phyloP scores from a whole-genome alignment of 1,140 invertebrate genomes.

The Oscheius sp. region DNA sequence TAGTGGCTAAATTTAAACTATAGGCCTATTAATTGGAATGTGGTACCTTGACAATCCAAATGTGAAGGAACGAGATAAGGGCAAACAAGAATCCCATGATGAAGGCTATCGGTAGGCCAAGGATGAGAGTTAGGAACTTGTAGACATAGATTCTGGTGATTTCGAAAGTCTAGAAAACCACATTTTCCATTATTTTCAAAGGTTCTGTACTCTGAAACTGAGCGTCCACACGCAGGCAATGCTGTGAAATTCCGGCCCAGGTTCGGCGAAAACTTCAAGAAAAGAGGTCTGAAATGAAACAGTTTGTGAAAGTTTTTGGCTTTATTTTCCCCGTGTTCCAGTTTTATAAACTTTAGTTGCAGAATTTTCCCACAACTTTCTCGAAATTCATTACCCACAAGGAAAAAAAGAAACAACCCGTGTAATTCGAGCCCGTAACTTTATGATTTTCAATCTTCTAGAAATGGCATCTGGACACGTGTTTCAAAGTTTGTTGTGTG shows the following conservation, averaged over 20 bases:
- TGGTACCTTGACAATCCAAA: conserved; percentile 13
- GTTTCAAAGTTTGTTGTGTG: too few relatives aligned
- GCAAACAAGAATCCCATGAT: conserved; percentile 18
- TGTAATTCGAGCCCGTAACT: too few relatives aligned
- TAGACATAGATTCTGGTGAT: conserved; percentile 21
- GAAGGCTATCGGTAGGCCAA: conserved; percentile 4
- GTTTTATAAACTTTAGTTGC: too few relatives aligned
- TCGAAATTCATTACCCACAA: too few relatives aligned
- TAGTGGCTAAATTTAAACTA: conserved; percentile 1
- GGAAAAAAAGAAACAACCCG: too few relatives aligned
- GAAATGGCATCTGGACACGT: too few relatives aligned
- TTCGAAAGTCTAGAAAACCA: conserved; percentile 9
- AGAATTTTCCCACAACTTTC: too few relatives aligned
- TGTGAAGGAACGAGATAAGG: conserved; percentile 9
- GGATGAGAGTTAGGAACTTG: conserved; percentile 17
- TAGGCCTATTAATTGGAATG: not conserved
- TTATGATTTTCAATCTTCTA: too few relatives aligned
- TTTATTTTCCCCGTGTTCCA: not conserved
- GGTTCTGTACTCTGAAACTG: conserved; percentile 8
- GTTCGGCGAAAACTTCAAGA: conserved; percentile 20
- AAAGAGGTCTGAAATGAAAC: conserved; percentile 14
- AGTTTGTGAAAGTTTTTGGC: not conserved
- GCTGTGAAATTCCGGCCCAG: conserved; percentile 8
- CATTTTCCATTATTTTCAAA: not conserved
- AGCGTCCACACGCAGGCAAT: conserved; percentile 27